phyloP scores from a whole-genome alignment of 1,140 invertebrate genomes.

The Triops cancriformis region DNA sequence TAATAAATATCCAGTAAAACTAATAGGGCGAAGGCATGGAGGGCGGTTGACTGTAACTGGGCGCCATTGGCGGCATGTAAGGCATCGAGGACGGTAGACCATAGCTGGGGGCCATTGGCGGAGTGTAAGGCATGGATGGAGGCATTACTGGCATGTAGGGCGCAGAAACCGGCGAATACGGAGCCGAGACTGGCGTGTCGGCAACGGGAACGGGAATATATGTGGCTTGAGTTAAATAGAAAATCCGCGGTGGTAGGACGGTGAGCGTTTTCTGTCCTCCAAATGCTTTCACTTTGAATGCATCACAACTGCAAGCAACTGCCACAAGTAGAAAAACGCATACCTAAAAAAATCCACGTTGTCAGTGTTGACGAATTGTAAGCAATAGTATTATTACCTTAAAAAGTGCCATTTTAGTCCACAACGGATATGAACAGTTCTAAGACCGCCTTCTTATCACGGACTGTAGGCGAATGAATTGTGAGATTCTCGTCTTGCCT shows the following conservation, averaged over 20 bases:
- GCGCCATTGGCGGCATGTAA: background rate
- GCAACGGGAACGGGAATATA: background rate
- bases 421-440: background rate
- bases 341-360: background rate
- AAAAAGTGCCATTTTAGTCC: background rate
- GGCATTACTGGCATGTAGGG: background rate
- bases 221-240: background rate
- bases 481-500: background rate
- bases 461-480: background rate
- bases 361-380: background rate
- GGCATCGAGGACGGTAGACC: background rate
- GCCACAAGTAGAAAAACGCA: background rate
- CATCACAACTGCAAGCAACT: background rate
- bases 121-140: background rate
- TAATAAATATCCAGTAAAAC: background rate
- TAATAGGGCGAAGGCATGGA: background rate
- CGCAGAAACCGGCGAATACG: background rate
- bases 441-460: no score
- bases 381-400: background rate
- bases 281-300: background rate
- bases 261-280: constrained; percentile 1
- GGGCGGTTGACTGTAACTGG: background rate
- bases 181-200: background rate
- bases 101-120: no score
- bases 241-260: background rate